Evolutionary conservation across 2,113 vertebrate species (phyloP).

Genomic region (Percopsis transmontana): DNA sequence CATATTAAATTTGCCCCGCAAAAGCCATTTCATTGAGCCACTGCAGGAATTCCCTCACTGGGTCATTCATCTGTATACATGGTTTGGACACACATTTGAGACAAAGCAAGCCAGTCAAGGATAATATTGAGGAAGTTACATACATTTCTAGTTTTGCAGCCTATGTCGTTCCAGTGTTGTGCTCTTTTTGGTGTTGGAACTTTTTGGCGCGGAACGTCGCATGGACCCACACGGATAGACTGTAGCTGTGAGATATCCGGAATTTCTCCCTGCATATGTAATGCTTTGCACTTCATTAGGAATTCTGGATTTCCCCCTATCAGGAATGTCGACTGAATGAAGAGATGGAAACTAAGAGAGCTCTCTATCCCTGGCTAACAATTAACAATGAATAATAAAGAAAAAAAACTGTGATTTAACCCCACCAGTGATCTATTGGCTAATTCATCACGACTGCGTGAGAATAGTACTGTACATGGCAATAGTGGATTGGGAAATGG

Average conservation of each 20-base stretch:
- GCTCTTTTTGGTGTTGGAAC: constrained; percentile 50
- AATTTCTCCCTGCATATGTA: constrained; percentile 72
- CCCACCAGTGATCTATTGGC: constrained; percentile 32
- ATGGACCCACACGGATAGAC: constrained; percentile 44
- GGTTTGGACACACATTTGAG: constrained; percentile 77
- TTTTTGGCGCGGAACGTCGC: constrained; percentile 46
- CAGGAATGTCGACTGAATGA: constrained; percentile 73
- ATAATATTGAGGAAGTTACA: constrained; percentile 82
- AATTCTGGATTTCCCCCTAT: constrained; percentile 76
- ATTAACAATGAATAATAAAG: constrained; percentile 75
- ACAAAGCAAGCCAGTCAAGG: constrained; percentile 80
- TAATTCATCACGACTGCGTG: constrained; percentile 40
- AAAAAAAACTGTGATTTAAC: constrained; percentile 40
- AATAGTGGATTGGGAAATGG: constrained; percentile 1
- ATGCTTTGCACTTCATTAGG: constrained; percentile 74
- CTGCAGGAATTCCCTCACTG: constrained; percentile 74
- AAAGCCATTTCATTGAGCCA: constrained; percentile 77
- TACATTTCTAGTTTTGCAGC: constrained; percentile 71
- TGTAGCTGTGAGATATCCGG: constrained; percentile 55
- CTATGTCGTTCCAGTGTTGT: constrained; percentile 62
- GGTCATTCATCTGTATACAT: constrained; percentile 80
- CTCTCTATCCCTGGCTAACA: constrained; percentile 68
- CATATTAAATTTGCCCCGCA: constrained; percentile 80
- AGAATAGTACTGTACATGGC: constrained; percentile 23
- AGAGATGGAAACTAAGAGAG: constrained; percentile 62